phyloP scores from a whole-genome alignment of 2,797 vertebrate species.

The Rhinichthys osculus region DNA sequence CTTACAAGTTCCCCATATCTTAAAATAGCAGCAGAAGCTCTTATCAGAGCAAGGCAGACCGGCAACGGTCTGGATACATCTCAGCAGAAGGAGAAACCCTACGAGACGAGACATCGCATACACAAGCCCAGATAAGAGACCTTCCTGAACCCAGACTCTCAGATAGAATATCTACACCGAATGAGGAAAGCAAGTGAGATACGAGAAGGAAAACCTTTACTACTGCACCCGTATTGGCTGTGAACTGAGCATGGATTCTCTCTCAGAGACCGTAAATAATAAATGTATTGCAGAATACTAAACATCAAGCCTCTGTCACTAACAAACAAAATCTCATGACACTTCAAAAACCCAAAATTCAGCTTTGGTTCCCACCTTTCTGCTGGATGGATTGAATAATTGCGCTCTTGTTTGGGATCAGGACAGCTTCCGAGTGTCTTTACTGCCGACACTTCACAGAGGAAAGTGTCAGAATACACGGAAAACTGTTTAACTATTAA shows the following conservation, averaged over 20 bases:
- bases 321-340: background rate
- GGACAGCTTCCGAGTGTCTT: background rate
- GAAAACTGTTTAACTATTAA: slow-evolving; percentile 16
- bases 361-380: background rate
- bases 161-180: background rate
- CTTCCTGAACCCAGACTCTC: slow-evolving; percentile 4
- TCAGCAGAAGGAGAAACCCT: background rate
- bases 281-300: background rate
- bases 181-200: background rate
- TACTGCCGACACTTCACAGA: background rate
- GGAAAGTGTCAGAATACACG: background rate
- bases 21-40: slow-evolving; percentile 38
- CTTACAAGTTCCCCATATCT: slow-evolving; percentile 8
- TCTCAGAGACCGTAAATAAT: background rate
- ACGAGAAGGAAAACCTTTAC: background rate
- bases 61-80: slow-evolving; percentile 14
- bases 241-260: background rate
- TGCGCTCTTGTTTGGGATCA: background rate
- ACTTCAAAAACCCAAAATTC: background rate
- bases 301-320: slow-evolving; percentile 1
- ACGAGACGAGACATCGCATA: background rate
- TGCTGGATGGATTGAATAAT: background rate
- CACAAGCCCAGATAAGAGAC: slow-evolving; percentile 27
- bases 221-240: background rate
- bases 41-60: slow-evolving; percentile 47